Conservation (phyloP, 2,888 invertebrate species). For the Bellardia pandia region DNA sequence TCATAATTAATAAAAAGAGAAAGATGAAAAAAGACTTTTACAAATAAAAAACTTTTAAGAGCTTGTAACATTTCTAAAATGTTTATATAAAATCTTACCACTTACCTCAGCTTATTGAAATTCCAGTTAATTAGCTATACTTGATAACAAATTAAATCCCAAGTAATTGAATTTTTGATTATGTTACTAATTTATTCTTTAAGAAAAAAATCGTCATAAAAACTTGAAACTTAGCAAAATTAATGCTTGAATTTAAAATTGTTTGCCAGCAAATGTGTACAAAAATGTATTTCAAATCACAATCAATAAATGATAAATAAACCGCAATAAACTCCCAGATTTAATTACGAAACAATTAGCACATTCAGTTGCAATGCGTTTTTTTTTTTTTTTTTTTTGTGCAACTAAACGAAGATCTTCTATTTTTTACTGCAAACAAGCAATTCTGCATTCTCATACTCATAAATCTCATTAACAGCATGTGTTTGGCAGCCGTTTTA, state of each 20-base stretch:
- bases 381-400: too few relatives aligned
- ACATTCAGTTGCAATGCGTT: constrained; percentile 24
- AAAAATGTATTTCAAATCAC: neutral
- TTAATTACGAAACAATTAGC: constrained; percentile 57
- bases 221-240: neutral
- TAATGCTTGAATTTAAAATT: neutral
- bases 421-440: neutral
- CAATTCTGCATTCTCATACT: constrained; percentile 56
- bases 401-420: neutral
- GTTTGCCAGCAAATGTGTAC: neutral
- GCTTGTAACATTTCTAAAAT: neutral
- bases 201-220: neutral
- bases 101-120: neutral
- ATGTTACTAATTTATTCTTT: neutral
- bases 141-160: neutral
- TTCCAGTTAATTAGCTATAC: neutral
- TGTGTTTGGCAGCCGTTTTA: constrained; percentile 69
- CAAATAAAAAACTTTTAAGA: neutral
- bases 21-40: too few relatives aligned
- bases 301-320: neutral
- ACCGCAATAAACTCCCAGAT: constrained; percentile 31
- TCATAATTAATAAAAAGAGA: too few relatives aligned
- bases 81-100: neutral
- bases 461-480: constrained; percentile 68
- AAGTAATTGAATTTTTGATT: constrained; percentile 1